phyloP scores from a whole-genome alignment of 1,140 invertebrate species.

The Meteorus sp. region DNA sequence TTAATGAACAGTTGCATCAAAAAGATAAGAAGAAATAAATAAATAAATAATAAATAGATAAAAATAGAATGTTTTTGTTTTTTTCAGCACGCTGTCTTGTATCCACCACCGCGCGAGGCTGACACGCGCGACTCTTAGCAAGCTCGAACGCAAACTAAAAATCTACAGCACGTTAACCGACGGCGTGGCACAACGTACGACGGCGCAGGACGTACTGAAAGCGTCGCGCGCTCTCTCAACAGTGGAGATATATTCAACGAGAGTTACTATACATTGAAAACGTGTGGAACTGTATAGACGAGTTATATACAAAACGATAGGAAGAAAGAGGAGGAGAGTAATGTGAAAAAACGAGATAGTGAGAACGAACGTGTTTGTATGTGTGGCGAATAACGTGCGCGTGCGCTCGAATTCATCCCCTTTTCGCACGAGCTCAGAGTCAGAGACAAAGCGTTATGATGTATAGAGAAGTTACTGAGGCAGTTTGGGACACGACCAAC shows the following conservation, averaged over 20 bases:
- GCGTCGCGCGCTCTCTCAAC: slow-evolving; percentile 1
- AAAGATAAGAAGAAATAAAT: no score
- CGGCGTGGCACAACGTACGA: slow-evolving; percentile 5
- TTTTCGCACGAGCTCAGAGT: no score
- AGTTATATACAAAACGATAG: neutral
- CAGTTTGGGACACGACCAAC: no score
- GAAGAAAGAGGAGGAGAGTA: neutral
- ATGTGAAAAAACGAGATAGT: no score
- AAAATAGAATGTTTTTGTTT: no score
- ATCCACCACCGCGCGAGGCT: no score
- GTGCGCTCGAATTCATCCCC: slow-evolving; percentile 1
- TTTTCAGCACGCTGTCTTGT: no score
- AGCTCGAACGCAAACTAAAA: slow-evolving; percentile 10
- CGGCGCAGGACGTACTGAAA: slow-evolving; percentile 19
- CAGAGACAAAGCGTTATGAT: no score
- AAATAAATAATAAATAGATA: no score
- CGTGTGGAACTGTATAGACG: no score
- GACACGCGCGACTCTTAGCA: slow-evolving; percentile 12
- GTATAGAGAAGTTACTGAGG: no score
- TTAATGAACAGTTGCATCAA: neutral
- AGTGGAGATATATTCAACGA: neutral
- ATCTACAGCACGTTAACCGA: neutral
- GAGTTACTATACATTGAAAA: neutral
- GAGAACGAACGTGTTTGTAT: no score
- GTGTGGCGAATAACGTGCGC: neutral